A percentile compares a stretch with the other conserved stretches of the same genome.
Conservation (phyloP, 2,113 vertebrate genomes). For the Raja brachyura region DNA sequence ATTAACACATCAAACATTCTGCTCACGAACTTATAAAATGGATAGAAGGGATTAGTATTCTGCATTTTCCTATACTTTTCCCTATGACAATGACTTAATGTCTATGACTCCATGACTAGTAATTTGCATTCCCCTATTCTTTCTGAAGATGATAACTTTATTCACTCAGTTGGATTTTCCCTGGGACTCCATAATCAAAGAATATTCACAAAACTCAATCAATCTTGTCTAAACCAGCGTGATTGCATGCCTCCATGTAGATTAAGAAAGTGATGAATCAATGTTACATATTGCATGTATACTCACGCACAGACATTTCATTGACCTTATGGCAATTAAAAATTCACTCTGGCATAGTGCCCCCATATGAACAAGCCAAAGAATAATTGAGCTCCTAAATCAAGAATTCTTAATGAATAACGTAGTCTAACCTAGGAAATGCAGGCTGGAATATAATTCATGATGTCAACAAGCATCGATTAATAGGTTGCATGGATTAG, state of each 20-base stretch:
- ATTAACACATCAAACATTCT: neutral
- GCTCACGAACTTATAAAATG: neutral
- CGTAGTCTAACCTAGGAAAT: neutral
- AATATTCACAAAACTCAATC: neutral
- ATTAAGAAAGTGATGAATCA: neutral
- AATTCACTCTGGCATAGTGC: neutral
- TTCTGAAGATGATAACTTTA: neutral
- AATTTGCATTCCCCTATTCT: neutral
- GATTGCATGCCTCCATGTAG: neutral
- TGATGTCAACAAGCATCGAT: neutral
- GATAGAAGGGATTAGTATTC: neutral
- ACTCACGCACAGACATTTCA: neutral
- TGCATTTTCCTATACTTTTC: neutral
- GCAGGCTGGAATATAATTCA: neutral
- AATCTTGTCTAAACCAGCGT: neutral
- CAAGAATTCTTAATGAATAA: neutral
- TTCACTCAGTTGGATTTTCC: neutral
- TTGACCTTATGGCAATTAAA: no score
- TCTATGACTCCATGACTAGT: neutral
- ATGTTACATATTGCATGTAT: neutral
- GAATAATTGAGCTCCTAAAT: neutral
- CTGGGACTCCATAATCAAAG: neutral
- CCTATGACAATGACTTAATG: no score
- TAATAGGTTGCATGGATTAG: neutral
- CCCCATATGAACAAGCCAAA: neutral